These are phyloP conservation scores for Meteorus colon DNA, from an alignment of 2,888 invertebrate genomes.

Conservation along the genomic window DNA sequence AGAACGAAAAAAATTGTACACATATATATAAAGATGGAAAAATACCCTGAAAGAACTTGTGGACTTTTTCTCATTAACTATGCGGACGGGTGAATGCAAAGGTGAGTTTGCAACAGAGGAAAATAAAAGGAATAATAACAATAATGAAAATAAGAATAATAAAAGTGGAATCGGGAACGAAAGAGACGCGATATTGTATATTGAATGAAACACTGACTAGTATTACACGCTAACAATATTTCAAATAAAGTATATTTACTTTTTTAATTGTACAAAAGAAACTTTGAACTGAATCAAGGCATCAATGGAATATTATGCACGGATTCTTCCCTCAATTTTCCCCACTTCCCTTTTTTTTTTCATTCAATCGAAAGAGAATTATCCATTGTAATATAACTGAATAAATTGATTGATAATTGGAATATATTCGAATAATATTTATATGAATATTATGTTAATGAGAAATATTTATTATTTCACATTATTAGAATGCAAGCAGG, in stretches of 20 bases:
- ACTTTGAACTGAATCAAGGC: neutral
- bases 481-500: neutral
- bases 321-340: neutral
- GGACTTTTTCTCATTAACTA: constrained; percentile 22
- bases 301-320: constrained; percentile 3
- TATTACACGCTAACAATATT: neutral
- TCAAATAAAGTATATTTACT: neutral
- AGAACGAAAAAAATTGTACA: constrained; percentile 2
- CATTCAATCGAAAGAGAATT: neutral
- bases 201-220: neutral
- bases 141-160: neutral
- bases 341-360: no score
- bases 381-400: neutral
- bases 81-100: neutral
- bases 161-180: neutral
- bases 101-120: neutral
- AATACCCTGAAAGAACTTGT: constrained; percentile 9
- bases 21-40: constrained; percentile 2
- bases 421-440: neutral
- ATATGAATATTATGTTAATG: neutral
- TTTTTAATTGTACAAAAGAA: neutral
- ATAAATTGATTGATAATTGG: neutral
- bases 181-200: neutral
- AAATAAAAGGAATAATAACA: neutral
- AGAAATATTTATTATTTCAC: constrained; percentile 2